A percentile compares a stretch with the other conserved stretches of the same genome.
Evolutionary conservation across 2,797 vertebrate genomes (phyloP).

Genomic region (Rhynchonycteris naso): DNA sequence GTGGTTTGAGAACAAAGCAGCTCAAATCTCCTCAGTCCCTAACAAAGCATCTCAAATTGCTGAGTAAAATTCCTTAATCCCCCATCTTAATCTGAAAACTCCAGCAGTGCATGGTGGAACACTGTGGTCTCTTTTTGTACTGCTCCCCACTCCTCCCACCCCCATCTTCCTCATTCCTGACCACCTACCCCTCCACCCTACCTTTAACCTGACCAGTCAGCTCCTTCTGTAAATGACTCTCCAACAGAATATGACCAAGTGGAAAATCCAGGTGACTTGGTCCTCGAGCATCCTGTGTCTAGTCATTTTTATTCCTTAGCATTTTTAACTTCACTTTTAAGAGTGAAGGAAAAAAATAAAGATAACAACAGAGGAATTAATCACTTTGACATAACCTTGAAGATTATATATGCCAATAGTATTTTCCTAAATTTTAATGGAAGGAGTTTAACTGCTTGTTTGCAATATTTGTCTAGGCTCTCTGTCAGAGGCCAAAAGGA

Average conservation of each 20-base stretch:
- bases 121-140: constrained; percentile 79
- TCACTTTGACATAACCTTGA: constrained; percentile 26
- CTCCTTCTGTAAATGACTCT: constrained; percentile 56
- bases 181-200: constrained; percentile 31
- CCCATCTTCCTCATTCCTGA: neutral
- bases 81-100: constrained; percentile 88
- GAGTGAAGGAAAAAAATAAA: constrained; percentile 40
- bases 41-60: constrained; percentile 91
- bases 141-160: neutral
- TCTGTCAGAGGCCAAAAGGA: constrained; percentile 44
- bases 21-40: constrained; percentile 87
- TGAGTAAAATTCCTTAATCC: constrained; percentile 91
- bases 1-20: constrained; percentile 91
- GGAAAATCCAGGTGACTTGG: constrained; percentile 74
- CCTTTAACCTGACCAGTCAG: constrained; percentile 60
- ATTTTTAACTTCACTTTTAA: constrained; percentile 45
- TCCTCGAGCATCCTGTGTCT: constrained; percentile 43
- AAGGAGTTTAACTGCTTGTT: constrained; percentile 32
- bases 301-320: constrained; percentile 64
- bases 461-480: constrained; percentile 16
- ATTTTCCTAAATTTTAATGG: neutral
- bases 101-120: constrained; percentile 76
- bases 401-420: neutral
- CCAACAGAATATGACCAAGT: constrained; percentile 61
- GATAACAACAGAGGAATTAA: neutral